Conservation (phyloP, 2,888 invertebrate genomes). For the Agapetus fuscipes region DNA sequence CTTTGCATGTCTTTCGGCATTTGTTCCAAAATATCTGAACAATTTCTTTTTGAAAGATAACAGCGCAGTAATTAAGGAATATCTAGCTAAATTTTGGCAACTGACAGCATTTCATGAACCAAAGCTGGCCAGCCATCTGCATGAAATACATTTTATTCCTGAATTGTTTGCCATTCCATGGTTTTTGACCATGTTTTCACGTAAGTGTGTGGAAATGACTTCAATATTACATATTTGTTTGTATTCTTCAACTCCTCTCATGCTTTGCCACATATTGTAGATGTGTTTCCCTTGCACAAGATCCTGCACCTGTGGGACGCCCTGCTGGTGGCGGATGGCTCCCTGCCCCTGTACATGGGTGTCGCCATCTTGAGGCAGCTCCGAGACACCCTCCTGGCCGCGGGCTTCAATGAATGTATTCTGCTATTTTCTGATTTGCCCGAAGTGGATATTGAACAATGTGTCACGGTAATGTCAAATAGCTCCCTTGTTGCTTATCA, state of each 20-base stretch:
- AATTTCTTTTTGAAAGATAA: conserved; percentile 98
- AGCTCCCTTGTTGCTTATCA: background rate
- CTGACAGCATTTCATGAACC: conserved; percentile 95
- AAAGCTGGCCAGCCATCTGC: conserved; percentile 78
- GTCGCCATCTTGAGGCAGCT: conserved; percentile 86
- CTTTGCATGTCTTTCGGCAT: conserved; percentile 87
- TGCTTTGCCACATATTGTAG: conserved; percentile 36
- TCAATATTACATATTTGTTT: background rate
- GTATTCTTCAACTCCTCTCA: background rate
- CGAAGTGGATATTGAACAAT: conserved; percentile 90
- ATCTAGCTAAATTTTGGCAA: conserved; percentile 93
- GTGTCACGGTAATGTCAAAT: conserved; percentile 52
- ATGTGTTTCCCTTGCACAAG: conserved; percentile 97
- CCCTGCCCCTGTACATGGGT: conserved; percentile 91
- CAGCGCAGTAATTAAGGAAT: conserved; percentile 93
- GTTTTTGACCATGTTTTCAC: conserved; percentile 98
- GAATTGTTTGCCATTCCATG: conserved; percentile 98
- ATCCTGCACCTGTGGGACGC: conserved; percentile 98
- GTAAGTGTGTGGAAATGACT: conserved; percentile 49
- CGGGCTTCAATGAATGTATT: conserved; percentile 98
- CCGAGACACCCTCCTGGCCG: conserved; percentile 69
- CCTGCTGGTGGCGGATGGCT: conserved; percentile 82
- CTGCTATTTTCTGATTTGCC: conserved; percentile 97
- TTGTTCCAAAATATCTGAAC: conserved; percentile 93
- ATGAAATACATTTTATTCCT: conserved; percentile 89